Evolutionary conservation across 2,888 invertebrate species (phyloP).

Genomic region (Leptothorax acervorum): DNA sequence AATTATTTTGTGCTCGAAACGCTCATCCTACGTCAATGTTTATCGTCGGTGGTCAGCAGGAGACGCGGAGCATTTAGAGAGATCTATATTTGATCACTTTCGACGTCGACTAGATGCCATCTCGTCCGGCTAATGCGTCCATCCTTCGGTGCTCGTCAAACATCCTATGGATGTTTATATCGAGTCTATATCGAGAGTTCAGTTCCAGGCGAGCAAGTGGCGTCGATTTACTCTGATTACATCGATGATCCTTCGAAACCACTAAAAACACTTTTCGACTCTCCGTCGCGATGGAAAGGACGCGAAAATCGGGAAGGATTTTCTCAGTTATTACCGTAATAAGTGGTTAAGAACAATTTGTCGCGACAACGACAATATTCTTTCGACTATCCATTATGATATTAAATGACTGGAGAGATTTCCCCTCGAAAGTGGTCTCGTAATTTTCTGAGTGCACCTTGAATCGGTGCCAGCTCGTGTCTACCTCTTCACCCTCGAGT

Average conservation of each 20-base stretch:
- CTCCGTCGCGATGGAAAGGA: conserved; percentile 42
- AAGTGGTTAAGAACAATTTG: conserved; percentile 13
- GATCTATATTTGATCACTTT: conserved; percentile 82
- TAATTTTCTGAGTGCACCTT: conserved; percentile 81
- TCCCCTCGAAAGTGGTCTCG: conserved; percentile 69
- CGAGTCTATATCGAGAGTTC: conserved; percentile 69
- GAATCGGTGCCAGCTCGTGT: conserved; percentile 83
- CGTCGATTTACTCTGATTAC: conserved; percentile 77
- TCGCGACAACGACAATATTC: conserved; percentile 17
- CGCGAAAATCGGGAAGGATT: conserved; percentile 1
- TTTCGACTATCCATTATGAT: conserved; percentile 69
- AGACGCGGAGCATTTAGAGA: conserved; percentile 72
- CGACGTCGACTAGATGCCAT: conserved; percentile 79
- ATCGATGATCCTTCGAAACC: conserved; percentile 72
- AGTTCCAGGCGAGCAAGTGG: conserved; percentile 75
- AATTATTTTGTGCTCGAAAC: conserved; percentile 66
- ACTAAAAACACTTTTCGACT: conserved; percentile 44
- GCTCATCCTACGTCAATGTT: conserved; percentile 70
- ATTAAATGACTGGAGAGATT: conserved; percentile 72
- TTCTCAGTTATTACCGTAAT: conserved; percentile 27
- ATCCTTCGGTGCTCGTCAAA: conserved; percentile 77
- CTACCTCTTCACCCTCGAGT: conserved; percentile 62
- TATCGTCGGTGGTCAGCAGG: conserved; percentile 61
- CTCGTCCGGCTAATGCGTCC: conserved; percentile 78
- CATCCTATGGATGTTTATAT: conserved; percentile 67